A percentile compares a stretch with the other conserved stretches of the same genome.
Evolutionary conservation across 2,797 vertebrate genomes (phyloP).

Genomic region (Coranthus polyacanthus): DNA sequence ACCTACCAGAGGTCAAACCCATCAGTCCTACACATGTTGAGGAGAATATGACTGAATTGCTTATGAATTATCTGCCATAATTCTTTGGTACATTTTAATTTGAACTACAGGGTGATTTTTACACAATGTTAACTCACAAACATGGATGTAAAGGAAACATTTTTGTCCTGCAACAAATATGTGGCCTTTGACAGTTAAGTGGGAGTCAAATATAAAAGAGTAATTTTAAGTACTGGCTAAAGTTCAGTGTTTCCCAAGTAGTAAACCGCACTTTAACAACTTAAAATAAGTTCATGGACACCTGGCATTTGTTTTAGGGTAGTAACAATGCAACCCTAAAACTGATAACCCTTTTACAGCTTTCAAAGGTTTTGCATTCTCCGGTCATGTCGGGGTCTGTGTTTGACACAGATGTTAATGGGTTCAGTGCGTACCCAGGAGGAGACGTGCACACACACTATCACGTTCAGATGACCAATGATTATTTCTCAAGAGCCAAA

Average conservation of each 20-base stretch:
- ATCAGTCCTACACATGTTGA: too few species aligned
- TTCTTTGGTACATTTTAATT: neutral
- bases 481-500: slow-evolving; percentile 45
- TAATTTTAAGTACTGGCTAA: too few species aligned
- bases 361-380: slow-evolving; percentile 26
- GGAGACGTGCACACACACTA: slow-evolving; percentile 2
- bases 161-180: neutral
- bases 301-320: slow-evolving; percentile 3
- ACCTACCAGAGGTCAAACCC: too few species aligned
- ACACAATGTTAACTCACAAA: neutral
- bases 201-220: neutral
- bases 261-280: neutral
- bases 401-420: slow-evolving; percentile 46
- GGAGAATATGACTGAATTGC: too few species aligned
- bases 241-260: neutral
- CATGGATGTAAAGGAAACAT: neutral
- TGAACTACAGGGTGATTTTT: neutral
- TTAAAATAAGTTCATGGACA: neutral
- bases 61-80: too few species aligned
- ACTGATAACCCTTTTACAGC: slow-evolving; percentile 39
- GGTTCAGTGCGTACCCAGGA: slow-evolving; percentile 41
- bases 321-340: slow-evolving; percentile 25
- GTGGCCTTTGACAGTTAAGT: neutral
- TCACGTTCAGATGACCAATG: slow-evolving; percentile 29
- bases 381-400: slow-evolving; percentile 27